These are phyloP conservation scores for Spisula subtruncata DNA, from an alignment of 2,888 invertebrate species.

Conservation along the genomic window DNA sequence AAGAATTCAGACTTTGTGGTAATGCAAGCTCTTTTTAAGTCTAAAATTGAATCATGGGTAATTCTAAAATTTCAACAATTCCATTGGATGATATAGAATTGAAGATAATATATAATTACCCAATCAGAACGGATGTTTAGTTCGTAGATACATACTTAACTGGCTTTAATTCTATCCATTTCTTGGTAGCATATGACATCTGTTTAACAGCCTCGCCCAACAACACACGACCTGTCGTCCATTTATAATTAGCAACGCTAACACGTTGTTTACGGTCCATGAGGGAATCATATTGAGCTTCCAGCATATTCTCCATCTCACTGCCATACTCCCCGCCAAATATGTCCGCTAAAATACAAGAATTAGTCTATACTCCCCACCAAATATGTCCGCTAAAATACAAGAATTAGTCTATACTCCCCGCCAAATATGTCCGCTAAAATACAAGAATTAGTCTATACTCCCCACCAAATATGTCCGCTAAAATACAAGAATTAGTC, in stretches of 20 bases:
- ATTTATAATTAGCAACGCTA: slow-evolving; percentile 89
- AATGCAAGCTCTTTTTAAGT: not conserved
- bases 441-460: too few relatives aligned
- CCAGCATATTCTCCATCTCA: slow-evolving; percentile 88
- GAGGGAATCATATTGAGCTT: slow-evolving; percentile 88
- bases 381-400: too few relatives aligned
- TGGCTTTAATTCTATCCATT: slow-evolving; percentile 86
- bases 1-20: not conserved
- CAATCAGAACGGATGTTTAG: too few relatives aligned
- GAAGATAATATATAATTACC: too few relatives aligned
- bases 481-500: too few relatives aligned
- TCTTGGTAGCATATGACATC: slow-evolving; percentile 88
- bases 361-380: too few relatives aligned
- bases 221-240: slow-evolving; percentile 88
- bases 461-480: too few relatives aligned
- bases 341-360: slow-evolving; percentile 86
- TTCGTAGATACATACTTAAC: not conserved
- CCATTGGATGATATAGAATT: not conserved
- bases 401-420: too few relatives aligned
- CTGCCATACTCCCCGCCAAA: slow-evolving; percentile 89
- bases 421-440: too few relatives aligned
- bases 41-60: not conserved
- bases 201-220: slow-evolving; percentile 89
- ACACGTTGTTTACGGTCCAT: slow-evolving; percentile 88
- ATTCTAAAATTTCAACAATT: not conserved